Conservation (phyloP, 2,888 invertebrate genomes). For the Tenthredo livida region DNA sequence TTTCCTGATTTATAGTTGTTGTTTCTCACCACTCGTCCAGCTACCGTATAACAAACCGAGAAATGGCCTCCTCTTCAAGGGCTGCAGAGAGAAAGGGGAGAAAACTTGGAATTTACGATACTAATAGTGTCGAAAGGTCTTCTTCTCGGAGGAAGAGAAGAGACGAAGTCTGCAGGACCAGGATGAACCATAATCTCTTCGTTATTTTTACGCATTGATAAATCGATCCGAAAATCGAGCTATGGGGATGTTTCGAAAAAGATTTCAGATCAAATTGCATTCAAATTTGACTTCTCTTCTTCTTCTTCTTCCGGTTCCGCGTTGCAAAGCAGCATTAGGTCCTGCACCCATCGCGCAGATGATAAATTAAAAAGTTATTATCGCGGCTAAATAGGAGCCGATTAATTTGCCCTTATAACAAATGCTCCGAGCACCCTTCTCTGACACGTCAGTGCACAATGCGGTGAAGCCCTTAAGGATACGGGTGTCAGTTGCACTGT, state of each 20-base stretch:
- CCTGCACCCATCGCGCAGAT: background rate
- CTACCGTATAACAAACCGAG: background rate
- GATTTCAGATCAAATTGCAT: background rate
- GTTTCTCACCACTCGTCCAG: background rate
- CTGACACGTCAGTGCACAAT: constrained; percentile 38
- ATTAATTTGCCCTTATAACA: constrained; percentile 65
- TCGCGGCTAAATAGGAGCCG: constrained; percentile 61
- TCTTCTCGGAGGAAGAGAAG: too few relatives aligned
- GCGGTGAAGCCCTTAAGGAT: constrained; percentile 50
- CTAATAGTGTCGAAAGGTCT: background rate
- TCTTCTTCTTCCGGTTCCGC: background rate
- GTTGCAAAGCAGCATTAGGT: too few relatives aligned
- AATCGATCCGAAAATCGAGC: background rate
- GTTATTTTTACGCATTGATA: background rate
- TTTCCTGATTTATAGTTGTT: constrained; percentile 20
- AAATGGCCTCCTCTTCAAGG: background rate
- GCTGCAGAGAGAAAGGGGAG: background rate
- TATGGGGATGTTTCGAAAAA: background rate
- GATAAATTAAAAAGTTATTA: constrained; percentile 68
- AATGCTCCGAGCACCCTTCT: constrained; percentile 52
- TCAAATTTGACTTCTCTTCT: background rate
- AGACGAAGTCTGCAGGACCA: too few relatives aligned
- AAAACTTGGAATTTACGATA: background rate
- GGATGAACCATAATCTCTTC: too few relatives aligned
- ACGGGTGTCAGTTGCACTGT: constrained; percentile 73